A percentile compares a stretch with the other conserved stretches of the same genome.
Conservation (phyloP, 2,797 vertebrate species). For the Chloroceryle amazona region DNA sequence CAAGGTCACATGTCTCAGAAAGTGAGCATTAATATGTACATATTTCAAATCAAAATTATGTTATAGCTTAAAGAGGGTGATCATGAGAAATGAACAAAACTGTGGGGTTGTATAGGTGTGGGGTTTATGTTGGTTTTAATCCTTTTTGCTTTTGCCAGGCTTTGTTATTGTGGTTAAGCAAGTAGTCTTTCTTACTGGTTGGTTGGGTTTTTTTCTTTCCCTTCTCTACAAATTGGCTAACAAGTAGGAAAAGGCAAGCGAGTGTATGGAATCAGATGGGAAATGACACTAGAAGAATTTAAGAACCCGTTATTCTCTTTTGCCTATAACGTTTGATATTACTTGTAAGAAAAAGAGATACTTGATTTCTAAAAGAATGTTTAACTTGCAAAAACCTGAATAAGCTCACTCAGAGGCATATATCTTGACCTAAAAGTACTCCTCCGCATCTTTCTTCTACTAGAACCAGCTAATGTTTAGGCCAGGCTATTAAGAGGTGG, state of each 20-base stretch:
- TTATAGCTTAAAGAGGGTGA: background rate
- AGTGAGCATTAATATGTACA: background rate
- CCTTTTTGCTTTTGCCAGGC: background rate
- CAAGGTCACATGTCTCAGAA: background rate
- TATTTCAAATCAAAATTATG: background rate
- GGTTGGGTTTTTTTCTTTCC: background rate
- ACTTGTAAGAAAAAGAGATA: background rate
- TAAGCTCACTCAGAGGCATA: background rate
- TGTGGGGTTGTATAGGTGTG: background rate
- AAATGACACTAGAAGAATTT: background rate
- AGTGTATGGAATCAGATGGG: background rate
- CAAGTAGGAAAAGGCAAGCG: background rate
- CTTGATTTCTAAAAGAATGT: background rate
- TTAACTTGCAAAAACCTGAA: background rate
- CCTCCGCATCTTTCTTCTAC: rapidly evolving
- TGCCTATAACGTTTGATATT: background rate
- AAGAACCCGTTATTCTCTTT: background rate
- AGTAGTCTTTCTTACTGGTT: background rate
- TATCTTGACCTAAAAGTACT: background rate
- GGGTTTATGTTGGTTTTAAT: background rate
- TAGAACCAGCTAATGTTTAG: background rate
- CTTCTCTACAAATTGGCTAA: background rate
- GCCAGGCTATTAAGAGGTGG: background rate
- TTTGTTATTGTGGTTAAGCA: background rate
- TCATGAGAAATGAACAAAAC: background rate